Base-by-base conservation (phyloP, 2,113 vertebrate species). In the Gobio gobio region DNA sequence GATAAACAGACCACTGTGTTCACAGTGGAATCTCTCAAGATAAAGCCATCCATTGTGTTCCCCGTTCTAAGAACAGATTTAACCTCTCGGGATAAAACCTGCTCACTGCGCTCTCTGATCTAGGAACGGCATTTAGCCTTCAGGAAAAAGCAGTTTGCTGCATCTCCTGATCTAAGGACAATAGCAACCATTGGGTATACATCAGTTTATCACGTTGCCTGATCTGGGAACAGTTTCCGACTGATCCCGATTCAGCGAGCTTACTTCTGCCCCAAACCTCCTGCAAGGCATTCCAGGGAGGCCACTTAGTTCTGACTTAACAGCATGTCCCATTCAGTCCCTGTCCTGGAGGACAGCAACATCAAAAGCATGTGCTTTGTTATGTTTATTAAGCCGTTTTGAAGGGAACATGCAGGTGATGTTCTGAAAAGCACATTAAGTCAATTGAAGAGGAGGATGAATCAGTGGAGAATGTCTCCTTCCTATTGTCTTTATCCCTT, bases 371-470 rank as follows among this genome's bases (percentile, higher is more conserved):
- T 18, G 26, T 20, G 68, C 78, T 85, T 86, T 86, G 77, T 81
- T 86, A 81, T 61, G 56, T 63, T 63, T 86, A 81, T 74, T 86
- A 81, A 78, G 61, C 29, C 3, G 29, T 63, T 86, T 86, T 51
- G 26, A 86, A 73, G 26, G 68, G 54, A 85, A 24, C 77, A 66
- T 58, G 61, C 2, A 0, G 24, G n/a, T 18, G 66, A 70, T 29
- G 24, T 74, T 85, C 43, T 45, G 78, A 24, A 51, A 86, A 73
- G 66, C 43, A 36, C 56, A 63, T 85, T 73, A 74, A 74, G 54
- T 26, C 64, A 49, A 40, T 51, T 33, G 66, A 45, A 72, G 40
- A 47, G 20, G 40, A 59, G 40, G 36, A 73, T 47, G 77, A 79
- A 68, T 64, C 83, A 84, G 59, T 2, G 0, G 47, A 68, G 74